Evolutionary conservation across 2,888 invertebrate species (phyloP).

Genomic region (Nowickia ferox): DNA sequence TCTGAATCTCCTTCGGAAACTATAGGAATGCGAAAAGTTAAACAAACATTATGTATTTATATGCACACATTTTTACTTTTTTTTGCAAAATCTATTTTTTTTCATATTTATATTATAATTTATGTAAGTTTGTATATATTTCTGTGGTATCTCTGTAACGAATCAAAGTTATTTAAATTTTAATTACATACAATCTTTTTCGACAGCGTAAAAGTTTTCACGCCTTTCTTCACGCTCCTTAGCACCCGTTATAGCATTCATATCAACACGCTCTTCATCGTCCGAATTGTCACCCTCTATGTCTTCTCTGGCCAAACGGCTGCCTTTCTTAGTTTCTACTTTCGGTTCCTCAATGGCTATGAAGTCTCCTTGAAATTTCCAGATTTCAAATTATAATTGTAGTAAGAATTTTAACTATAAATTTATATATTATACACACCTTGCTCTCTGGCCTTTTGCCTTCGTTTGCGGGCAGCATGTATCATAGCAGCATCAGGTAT

Average conservation of each 20-base stretch:
- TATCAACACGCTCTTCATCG: slow-evolving; percentile 92
- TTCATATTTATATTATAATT: neutral
- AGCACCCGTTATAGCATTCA: slow-evolving; percentile 91
- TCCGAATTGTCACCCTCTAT: slow-evolving; percentile 91
- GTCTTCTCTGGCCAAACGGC: slow-evolving; percentile 91
- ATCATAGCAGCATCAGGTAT: slow-evolving; percentile 99
- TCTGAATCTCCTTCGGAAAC: slow-evolving; percentile 90
- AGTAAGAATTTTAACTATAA: neutral
- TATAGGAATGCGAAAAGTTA: slow-evolving; percentile 68
- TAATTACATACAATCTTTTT: slow-evolving; percentile 85
- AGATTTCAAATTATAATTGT: neutral
- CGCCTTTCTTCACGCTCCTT: slow-evolving; percentile 90
- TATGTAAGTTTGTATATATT: neutral
- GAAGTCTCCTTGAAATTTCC: slow-evolving; percentile 84
- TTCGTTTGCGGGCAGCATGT: slow-evolving; percentile 96
- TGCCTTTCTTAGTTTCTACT: slow-evolving; percentile 83
- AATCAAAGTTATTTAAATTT: slow-evolving; percentile 30
- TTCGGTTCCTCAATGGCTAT: slow-evolving; percentile 85
- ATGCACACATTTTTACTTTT: neutral
- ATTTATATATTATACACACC: slow-evolving; percentile 78
- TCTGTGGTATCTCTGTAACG: slow-evolving; percentile 46
- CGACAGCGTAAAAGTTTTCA: slow-evolving; percentile 91
- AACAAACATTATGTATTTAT: neutral
- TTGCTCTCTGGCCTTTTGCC: slow-evolving; percentile 96
- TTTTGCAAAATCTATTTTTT: neutral